Evolutionary conservation across 2,888 invertebrate species (phyloP), one percentile per base, ranked within the genome.

Genomic region (Eudemis profundana): DNA sequence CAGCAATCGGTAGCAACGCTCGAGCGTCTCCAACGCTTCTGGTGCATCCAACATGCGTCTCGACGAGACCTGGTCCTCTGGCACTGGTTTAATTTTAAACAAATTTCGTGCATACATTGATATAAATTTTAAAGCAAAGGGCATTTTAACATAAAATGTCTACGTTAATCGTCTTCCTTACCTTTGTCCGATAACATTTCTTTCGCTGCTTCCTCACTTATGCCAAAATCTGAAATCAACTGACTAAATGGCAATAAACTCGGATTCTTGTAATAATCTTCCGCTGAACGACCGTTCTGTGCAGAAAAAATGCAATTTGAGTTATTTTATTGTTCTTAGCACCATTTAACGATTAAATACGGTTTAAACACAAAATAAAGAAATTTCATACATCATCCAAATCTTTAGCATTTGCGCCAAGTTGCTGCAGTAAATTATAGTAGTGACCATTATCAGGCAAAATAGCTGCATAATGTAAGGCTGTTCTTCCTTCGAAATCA

Each of bases 401-500:
- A 59, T 95, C 92, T 77, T 96, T 95, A 1, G 96, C 94, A 88
- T 98, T 97, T 36, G 97, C 97, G 54, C 98, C 98, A 64, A 98
- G 93, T 81, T 97, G 97, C 71, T 96, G 93, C 56, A 98, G 90
- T 60, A 98, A 93, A 83, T 96, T 96, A 84, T 96, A 98, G 80
- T 96, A 97, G 82, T 97, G 96, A 0, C 96, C 97, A 78, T 97
- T 97, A 77, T 98, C 97, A 42, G 95, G 95, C 65, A 97, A 88
- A 10, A 95, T 95, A 2, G 97, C 96, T 1, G 97, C 97, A 81
- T 97, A 98, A 86, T 98, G 98, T 69, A 98, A 91, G 0, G 98
- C 95, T n/a, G 97, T 97, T 73, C 97, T 93, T 49, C 96, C 96
- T 82, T 96, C 95, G 73, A 94, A 93, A 86, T 97, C 97, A 51